Conservation (phyloP, 2,113 vertebrate species). For the Anthoscopus minutus region DNA sequence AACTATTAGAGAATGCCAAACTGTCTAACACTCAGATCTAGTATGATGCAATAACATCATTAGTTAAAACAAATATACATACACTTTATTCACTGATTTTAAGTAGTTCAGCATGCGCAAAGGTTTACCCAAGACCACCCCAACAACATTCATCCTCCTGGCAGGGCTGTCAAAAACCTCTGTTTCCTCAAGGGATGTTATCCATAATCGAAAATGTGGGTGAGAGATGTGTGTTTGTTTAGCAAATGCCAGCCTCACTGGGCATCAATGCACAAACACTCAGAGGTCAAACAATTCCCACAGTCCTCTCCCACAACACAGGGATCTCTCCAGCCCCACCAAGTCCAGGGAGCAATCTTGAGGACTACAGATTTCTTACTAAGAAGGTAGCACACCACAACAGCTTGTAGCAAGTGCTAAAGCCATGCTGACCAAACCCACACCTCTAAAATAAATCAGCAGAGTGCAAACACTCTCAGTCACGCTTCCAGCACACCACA, state of each 20-base stretch:
- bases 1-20: slow-evolving; percentile 16
- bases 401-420: background rate
- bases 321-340: background rate
- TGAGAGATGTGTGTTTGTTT: background rate
- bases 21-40: background rate
- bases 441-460: background rate
- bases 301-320: background rate
- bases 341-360: background rate
- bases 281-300: background rate
- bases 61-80: background rate
- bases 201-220: background rate
- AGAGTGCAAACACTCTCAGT: background rate
- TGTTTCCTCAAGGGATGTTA: background rate
- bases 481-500: background rate
- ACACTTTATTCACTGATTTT: background rate
- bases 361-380: too few species aligned
- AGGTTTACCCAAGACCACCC: background rate
- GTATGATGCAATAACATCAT: background rate
- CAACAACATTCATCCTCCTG: background rate
- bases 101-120: background rate
- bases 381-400: background rate
- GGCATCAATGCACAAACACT: background rate
- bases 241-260: background rate
- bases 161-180: background rate
- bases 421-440: background rate